Base-by-base conservation (phyloP, 2,797 vertebrate genomes). In the Peromyscus nudipes region DNA sequence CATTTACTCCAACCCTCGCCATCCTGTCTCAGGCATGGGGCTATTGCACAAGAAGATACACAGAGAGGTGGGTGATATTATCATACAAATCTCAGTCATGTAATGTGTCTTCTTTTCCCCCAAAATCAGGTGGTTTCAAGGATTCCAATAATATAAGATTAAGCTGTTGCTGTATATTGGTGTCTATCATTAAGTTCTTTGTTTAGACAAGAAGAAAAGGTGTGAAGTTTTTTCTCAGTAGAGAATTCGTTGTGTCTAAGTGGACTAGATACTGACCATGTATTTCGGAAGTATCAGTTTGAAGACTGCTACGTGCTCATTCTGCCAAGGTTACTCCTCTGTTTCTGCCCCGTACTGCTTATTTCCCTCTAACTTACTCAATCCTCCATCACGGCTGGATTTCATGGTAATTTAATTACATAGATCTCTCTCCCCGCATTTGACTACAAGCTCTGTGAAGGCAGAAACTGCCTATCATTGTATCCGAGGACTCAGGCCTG, bases 181-280 rank as follows among this genome's bases (percentile, higher is more conserved):
- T 64, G 11, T 81, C 71, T 85, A 8, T 34, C 29, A 76, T 43
- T 88, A 43, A 60, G 17, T 82, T 65, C 43, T 79, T 81, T 79
- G 84, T 75, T 95, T 69, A 16, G 87, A 77, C 16, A 93, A 93
- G 49, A 94, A 94, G 10, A 77, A 82, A 93, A 79, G 14, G 12
- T 40, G 73, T 73, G 52, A 6, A 12, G 21, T 55, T 86, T 76
- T 88, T 93, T 75, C 92, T 90, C 62, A 84, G 40, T 65, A 83
- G 23, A 90, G 46, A 89, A 94, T 80, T 23, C 5, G 82, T 92
- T 87, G 76, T 19, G 40, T 62, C n/a, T 55, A 91, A 46, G 31
- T 29, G 8, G 29, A 37, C 85, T 62, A 43, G n/a, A 55, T 16
- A 6, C 52, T 94, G 55, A 79, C 79, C 14, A 60, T 37, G 80